These are phyloP conservation scores for Amniataba percoides DNA, from an alignment of 2,797 vertebrate species.

Conservation along the genomic window DNA sequence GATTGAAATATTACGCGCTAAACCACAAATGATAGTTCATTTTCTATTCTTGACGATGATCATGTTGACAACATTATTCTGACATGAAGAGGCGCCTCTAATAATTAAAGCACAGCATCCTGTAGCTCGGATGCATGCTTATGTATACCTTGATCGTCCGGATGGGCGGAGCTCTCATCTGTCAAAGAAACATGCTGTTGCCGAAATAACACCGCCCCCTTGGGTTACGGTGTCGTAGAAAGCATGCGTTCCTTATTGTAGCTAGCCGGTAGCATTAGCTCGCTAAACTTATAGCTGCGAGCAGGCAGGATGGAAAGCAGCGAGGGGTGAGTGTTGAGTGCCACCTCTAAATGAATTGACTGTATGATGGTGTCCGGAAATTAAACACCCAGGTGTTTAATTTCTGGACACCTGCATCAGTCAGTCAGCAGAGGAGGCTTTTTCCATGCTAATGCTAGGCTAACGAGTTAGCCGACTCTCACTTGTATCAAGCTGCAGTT, in stretches of 20 bases:
- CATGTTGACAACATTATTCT: neutral
- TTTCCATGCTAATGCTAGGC: constrained; percentile 58
- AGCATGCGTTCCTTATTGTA: constrained; percentile 20
- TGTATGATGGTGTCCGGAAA: fast-evolving
- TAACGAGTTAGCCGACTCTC: constrained; percentile 59
- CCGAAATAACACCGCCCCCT: constrained; percentile 44
- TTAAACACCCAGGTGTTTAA: neutral
- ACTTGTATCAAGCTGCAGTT: neutral
- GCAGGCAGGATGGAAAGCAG: constrained; percentile 65
- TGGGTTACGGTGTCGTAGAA: neutral
- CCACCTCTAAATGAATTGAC: fast-evolving
- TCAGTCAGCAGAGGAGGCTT: neutral
- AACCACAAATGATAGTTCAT: neutral
- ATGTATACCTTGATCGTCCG: neutral
- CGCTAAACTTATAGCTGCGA: constrained; percentile 20
- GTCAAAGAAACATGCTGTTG: fast-evolving
- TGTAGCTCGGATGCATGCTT: neutral
- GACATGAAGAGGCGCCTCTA: neutral
- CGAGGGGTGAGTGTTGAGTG: constrained; percentile 67
- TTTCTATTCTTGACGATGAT: neutral
- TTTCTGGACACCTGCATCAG: neutral
- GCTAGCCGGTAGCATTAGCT: constrained; percentile 59
- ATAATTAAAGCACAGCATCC: neutral
- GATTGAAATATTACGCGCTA: neutral
- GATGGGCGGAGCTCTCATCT: neutral